Percentiles rank a stretch among this genome's conserved stretches.
phyloP scores from a whole-genome alignment of 2,797 vertebrate species.

The Sorex maritimensis region DNA sequence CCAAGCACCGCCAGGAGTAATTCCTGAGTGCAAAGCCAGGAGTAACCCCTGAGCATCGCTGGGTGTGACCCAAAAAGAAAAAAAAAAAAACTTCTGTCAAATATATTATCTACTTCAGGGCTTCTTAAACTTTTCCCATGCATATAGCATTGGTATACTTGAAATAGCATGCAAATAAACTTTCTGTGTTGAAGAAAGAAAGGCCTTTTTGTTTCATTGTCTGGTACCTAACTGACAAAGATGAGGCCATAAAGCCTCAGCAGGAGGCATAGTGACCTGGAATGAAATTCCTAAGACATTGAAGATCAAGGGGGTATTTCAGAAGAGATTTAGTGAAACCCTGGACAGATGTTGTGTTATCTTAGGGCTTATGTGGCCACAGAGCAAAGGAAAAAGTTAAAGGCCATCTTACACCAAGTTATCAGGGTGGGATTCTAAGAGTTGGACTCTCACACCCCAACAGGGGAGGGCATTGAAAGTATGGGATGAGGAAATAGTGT shows the following conservation, averaged over 20 bases:
- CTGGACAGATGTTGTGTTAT: not conserved
- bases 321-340: constrained; percentile 17
- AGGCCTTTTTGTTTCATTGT: not conserved
- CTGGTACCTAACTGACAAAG: not conserved
- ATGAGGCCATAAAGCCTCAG: not conserved
- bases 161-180: not conserved
- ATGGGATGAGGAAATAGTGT: not conserved
- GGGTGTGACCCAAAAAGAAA: not conserved
- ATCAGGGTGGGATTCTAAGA: not conserved
- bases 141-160: not conserved
- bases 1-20: no score
- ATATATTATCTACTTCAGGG: no score
- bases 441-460: not conserved
- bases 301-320: not conserved
- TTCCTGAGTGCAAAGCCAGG: no score
- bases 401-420: not conserved
- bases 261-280: not conserved
- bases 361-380: not conserved
- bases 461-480: not conserved
- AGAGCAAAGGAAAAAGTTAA: not conserved
- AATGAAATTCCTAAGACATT: not conserved
- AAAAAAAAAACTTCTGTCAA: not conserved
- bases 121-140: no score
- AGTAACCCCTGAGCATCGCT: no score
- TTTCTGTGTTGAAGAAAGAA: not conserved